These are phyloP conservation scores for Actenoides hombroni DNA, from an alignment of 2,113 vertebrate genomes.

Conservation along the genomic window DNA sequence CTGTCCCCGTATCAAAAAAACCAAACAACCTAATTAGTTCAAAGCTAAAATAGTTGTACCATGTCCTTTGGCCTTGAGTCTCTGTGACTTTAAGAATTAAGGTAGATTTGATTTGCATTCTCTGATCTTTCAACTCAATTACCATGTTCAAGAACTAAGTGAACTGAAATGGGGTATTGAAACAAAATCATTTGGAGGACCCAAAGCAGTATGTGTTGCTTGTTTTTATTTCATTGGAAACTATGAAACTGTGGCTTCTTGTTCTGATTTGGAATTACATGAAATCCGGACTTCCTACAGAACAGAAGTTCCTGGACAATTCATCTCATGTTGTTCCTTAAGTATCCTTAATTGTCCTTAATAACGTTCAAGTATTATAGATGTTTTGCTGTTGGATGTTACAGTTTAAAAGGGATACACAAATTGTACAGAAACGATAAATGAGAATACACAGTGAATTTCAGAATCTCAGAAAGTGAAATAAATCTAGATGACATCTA, in stretches of 20 bases:
- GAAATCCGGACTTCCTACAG: neutral
- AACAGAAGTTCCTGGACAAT: neutral
- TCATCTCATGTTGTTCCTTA: neutral
- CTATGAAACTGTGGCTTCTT: neutral
- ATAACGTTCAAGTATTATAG: neutral
- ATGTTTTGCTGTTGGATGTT: neutral
- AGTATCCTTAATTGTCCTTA: neutral
- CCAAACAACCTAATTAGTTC: neutral
- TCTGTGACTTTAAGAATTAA: neutral
- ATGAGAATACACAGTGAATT: neutral
- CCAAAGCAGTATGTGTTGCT: neutral
- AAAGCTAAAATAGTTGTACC: neutral
- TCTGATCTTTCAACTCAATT: neutral
- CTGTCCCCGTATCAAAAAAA: neutral
- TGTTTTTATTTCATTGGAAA: neutral
- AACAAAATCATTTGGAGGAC: neutral
- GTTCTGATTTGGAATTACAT: neutral
- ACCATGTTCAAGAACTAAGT: neutral
- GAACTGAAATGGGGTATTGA: neutral
- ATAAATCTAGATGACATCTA: neutral
- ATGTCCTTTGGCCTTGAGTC: neutral
- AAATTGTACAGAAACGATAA: neutral
- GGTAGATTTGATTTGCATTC: neutral
- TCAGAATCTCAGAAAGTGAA: neutral
- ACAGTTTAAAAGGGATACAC: neutral